Percentiles rank a stretch among this genome's conserved stretches.
These are phyloP conservation scores for Herminia tarsipennalis DNA, from an alignment of 2,888 invertebrate species.

Conservation along the genomic window DNA sequence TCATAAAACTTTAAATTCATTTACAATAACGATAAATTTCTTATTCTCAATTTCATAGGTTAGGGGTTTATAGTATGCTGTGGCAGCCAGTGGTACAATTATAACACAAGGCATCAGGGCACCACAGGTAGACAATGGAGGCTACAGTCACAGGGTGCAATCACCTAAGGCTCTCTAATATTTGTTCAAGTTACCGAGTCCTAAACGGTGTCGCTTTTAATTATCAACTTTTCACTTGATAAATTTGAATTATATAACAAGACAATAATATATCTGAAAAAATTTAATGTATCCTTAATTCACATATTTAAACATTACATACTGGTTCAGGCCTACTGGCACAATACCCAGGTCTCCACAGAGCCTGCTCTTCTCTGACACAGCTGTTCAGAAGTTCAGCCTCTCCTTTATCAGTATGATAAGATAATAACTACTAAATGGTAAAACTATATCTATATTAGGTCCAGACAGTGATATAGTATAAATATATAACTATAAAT, in stretches of 20 bases:
- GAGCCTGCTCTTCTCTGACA: constrained; percentile 66
- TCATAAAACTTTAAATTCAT: constrained; percentile 80
- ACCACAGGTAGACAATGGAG: constrained; percentile 50
- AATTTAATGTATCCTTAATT: constrained; percentile 84
- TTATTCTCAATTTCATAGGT: constrained; percentile 69
- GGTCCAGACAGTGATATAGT: constrained; percentile 65
- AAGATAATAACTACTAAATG: constrained; percentile 61
- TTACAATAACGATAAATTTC: constrained; percentile 81
- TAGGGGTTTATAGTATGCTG: constrained; percentile 62
- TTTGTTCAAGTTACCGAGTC: constrained; percentile 72
- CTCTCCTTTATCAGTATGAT: constrained; percentile 58
- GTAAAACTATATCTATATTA: constrained; percentile 65
- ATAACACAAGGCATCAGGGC: constrained; percentile 46
- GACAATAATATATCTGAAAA: constrained; percentile 86
- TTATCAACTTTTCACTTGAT: constrained; percentile 73
- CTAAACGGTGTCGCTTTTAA: constrained; percentile 69
- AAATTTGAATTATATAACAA: constrained; percentile 86
- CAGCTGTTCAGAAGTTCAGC: constrained; percentile 72
- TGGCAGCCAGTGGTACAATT: constrained; percentile 36
- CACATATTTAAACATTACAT: constrained; percentile 76
- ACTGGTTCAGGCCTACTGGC: constrained; percentile 79
- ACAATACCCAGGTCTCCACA: constrained; percentile 62
- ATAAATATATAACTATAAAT: constrained; percentile 46
- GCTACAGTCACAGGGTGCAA: constrained; percentile 69
- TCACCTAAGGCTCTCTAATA: constrained; percentile 80